phyloP scores from a whole-genome alignment of 2,113 vertebrate genomes.

The Gracilinanus agilis region DNA sequence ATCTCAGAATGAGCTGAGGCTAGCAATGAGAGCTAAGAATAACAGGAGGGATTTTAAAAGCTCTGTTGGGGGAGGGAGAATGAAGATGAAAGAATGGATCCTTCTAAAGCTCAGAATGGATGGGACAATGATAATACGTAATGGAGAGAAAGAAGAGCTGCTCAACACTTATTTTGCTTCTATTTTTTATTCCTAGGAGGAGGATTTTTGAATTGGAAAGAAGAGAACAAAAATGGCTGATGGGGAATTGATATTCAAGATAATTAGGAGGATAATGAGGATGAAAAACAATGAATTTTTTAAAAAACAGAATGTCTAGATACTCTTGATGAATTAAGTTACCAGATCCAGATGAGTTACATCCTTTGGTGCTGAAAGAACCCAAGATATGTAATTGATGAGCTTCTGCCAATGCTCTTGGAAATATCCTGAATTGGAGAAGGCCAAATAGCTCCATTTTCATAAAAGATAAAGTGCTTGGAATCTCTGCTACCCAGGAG shows the following conservation, averaged over 20 bases:
- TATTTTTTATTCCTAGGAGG: background rate
- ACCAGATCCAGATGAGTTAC: background rate
- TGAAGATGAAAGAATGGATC: background rate
- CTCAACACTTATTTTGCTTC: background rate
- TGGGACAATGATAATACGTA: background rate
- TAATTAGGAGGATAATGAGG: background rate
- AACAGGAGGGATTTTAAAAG: background rate
- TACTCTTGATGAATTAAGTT: background rate
- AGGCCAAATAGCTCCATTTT: background rate
- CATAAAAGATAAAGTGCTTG: background rate
- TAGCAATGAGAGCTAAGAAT: background rate
- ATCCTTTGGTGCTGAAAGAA: background rate
- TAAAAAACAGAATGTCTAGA: background rate
- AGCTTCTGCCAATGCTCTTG: background rate
- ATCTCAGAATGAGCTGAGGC: constrained; percentile 3
- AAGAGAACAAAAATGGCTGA: background rate
- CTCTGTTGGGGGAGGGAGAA: background rate
- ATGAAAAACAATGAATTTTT: background rate
- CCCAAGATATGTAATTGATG: background rate
- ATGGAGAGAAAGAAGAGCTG: background rate
- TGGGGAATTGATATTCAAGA: background rate
- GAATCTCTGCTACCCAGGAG: background rate
- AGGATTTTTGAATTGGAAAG: background rate
- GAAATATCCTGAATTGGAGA: background rate
- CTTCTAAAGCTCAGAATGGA: background rate